Base-by-base conservation (phyloP, 2,113 vertebrate species). In the Rhinichthys klamathensis region DNA sequence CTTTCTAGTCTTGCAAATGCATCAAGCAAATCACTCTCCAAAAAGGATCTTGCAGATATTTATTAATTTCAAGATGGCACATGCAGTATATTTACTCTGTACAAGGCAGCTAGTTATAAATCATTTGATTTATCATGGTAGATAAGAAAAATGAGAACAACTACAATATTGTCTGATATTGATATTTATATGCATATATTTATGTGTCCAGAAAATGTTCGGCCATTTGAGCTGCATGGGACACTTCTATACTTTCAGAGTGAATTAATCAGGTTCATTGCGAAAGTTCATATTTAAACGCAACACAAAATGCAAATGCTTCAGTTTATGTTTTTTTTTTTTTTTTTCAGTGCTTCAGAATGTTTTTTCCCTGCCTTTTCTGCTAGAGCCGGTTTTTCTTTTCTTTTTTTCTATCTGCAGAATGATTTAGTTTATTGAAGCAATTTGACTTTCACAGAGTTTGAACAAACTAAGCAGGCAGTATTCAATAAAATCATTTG, bases 401-500 rank as follows among this genome's bases (percentile, higher is more conserved):
- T 35, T 35, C 32, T 65, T 41, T 82, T 15, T 41, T 21, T 80
- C 23, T 27, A 25, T 9, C 15, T 83, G 35, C 56, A n/a, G 35
- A 44, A 61, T 3, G 77, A 63, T 80, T 80, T 38, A 10, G 58
- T 80, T 60, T 6, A 80, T 80, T 79, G 60, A 41, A 60, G 32
- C 76, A 60, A 35, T 60, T 78, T 63, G 58, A 63, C 35, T 85
- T 41, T 46, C 83, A 77, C 83, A 23, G 44, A 21, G 54, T 21
- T 3, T 69, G 46, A 85, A 79, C 78, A 63, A 82, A 56, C 25
- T 65, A 81, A 81, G 41, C 25, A 81, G 61, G 25, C 79, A 32
- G 41, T 32, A 13, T 81, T 81, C 60, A 81, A 49, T 81, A 67
- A 81, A 80, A 80, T 61, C 11, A 79, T 80, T n/a, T 35, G 51